Conservation (phyloP, 2,113 vertebrate genomes). For the Pterocles orientalis region DNA sequence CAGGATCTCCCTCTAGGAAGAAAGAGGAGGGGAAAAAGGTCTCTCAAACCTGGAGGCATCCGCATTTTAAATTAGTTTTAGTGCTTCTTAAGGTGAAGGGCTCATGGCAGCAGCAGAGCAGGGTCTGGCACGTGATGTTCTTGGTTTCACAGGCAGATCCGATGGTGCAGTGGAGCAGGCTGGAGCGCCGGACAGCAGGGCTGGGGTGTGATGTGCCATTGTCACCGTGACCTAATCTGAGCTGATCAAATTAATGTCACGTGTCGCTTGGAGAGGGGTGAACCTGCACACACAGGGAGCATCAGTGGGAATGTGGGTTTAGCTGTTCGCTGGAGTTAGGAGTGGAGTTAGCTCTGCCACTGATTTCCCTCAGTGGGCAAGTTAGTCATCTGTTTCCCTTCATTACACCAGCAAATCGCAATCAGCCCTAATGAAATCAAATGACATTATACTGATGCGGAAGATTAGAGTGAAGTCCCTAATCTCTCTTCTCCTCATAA, state of each 20-base stretch:
- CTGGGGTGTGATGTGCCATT: fast-evolving
- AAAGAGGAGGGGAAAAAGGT: neutral
- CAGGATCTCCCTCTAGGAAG: neutral
- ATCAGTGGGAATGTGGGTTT: neutral
- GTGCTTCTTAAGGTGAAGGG: neutral
- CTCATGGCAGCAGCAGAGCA: neutral
- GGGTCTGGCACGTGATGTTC: neutral
- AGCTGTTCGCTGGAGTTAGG: neutral
- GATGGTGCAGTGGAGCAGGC: neutral
- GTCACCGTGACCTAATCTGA: neutral
- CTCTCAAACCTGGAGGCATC: neutral
- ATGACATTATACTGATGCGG: neutral
- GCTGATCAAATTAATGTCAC: neutral
- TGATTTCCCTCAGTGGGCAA: neutral
- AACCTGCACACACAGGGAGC: too few relatives aligned
- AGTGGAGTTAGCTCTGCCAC: neutral
- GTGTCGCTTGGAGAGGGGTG: neutral
- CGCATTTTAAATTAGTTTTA: neutral
- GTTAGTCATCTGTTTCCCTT: conserved; percentile 6
- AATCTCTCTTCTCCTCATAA: neutral
- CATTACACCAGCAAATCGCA: conserved; percentile 1
- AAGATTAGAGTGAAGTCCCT: neutral
- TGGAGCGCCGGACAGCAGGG: fast-evolving
- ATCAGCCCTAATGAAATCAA: conserved; percentile 45
- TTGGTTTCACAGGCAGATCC: neutral